Base-by-base conservation (phyloP, 2,113 vertebrate species). In the Otocyon megalotis region DNA sequence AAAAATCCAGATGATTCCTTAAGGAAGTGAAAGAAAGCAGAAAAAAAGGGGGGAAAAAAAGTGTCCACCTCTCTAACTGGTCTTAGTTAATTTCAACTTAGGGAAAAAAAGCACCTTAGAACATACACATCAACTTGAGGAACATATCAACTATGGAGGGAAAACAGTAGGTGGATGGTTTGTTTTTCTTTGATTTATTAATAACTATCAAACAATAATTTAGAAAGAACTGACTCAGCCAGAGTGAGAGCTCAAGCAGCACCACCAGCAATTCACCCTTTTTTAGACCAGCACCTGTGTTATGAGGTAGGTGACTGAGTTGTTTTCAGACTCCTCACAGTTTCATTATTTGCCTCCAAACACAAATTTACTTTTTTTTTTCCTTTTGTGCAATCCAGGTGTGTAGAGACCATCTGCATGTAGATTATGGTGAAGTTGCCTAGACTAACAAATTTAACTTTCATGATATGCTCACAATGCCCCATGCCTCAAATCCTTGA, bases 361-460 rank as follows among this genome's bases (percentile, higher is more conserved):
- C n/a, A 43, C 93, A 93, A 94, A 96, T 94, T 88, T 79, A 79
- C 92, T 94, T 95, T 60, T 1, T 98, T 97, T 97, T 28, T 0
- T 60, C 65, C 26, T 93, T 92, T 37, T 88, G 62, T 56, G 77
- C 84, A 88, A 93, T 95, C 95, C 98, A 98, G 98, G 96, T 98
- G 96, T 98, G 98, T 96, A 91, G 96, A 88, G 88, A 82, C 96
- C 97, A 95, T 96, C 96, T 98, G 94, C 77, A 96, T 22, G 62
- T 82, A 96, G 72, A 83, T 97, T 92, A 95, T 9, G 20, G 85
- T 94, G 79, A 53, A 97, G 94, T 95, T 37, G 92, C 67, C 0
- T 54, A 92, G 92, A 83, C 89, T 80, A 93, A 93, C 54, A 93
- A 65, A 93, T 97, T 88, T 86, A 97, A 94, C 96, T 97, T 93